phyloP scores from a whole-genome alignment of 2,797 vertebrate genomes.

The Brachymystax lenok region DNA sequence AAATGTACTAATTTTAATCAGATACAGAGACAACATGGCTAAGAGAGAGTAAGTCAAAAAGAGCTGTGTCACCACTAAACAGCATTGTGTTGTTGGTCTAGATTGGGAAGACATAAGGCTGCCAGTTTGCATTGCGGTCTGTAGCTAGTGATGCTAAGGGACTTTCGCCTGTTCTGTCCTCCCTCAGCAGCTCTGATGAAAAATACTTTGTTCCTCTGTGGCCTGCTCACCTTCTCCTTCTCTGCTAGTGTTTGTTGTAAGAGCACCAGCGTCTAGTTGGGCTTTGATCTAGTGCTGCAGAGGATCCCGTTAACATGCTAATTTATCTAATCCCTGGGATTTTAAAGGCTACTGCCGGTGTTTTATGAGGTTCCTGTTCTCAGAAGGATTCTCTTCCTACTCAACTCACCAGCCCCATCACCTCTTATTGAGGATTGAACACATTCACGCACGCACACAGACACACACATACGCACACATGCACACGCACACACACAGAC shows the following conservation, averaged over 20 bases:
- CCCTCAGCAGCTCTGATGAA: not conserved
- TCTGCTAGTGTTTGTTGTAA: slow-evolving; percentile 34
- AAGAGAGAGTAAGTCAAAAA: not conserved
- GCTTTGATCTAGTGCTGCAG: slow-evolving; percentile 40
- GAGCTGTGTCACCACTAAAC: not conserved
- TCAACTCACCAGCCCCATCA: not conserved
- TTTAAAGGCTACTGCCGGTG: not conserved
- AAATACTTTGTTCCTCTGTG: not conserved
- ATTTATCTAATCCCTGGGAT: not conserved
- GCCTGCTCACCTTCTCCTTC: not conserved
- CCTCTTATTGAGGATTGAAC: not conserved
- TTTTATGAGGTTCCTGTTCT: not conserved
- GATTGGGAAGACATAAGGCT: not conserved
- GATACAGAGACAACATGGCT: not conserved
- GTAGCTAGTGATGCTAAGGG: not conserved
- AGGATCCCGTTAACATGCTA: slow-evolving; percentile 8
- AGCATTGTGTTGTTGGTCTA: not conserved
- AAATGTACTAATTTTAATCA: not conserved
- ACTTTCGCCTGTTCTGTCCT: not conserved
- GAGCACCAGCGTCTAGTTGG: slow-evolving; percentile 21
- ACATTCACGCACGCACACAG: not conserved
- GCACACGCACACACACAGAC: not conserved
- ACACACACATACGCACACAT: not conserved
- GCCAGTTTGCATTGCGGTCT: not conserved
- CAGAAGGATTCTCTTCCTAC: not conserved